A percentile compares a stretch with the other conserved stretches of the same genome.
Conservation (phyloP, 2,113 vertebrate species). For the Vulpes lagopus region DNA sequence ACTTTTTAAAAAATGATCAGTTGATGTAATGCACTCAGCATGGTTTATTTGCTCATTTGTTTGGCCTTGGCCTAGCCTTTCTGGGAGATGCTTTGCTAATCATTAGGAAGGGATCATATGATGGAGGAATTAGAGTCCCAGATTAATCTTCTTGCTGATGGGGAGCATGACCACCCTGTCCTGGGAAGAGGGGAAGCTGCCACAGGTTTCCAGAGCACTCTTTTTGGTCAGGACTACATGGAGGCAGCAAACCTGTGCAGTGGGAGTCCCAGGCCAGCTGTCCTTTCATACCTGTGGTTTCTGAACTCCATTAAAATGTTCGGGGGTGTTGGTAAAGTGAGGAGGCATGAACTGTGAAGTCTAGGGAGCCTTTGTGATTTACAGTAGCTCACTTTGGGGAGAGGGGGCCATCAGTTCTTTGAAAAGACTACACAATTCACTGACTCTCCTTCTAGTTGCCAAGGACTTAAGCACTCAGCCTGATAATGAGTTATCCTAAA, state of each 20-base stretch:
- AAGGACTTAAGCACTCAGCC: neutral
- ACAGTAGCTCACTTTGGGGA: neutral
- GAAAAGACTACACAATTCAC: neutral
- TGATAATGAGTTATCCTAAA: neutral
- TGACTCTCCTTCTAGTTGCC: neutral
- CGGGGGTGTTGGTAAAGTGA: fast-evolving
- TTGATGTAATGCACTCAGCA: fast-evolving
- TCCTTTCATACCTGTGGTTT: neutral
- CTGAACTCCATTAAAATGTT: neutral
- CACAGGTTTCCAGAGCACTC: neutral
- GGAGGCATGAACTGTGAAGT: neutral
- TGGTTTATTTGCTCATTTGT: too few relatives aligned
- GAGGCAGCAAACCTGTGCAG: neutral
- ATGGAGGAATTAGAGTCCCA: neutral
- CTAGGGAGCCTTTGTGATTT: neutral
- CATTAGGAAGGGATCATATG: neutral
- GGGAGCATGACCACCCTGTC: neutral
- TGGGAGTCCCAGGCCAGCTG: neutral
- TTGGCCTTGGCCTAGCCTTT: neutral
- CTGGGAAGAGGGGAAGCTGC: neutral
- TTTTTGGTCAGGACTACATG: neutral
- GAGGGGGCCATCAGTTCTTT: neutral
- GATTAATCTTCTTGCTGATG: neutral
- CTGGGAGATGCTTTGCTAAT: neutral
- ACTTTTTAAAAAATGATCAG: neutral